Evolutionary conservation across 2,113 vertebrate species (phyloP), one percentile per base, ranked within the genome.

Genomic region (Ranitomeya variabilis): DNA sequence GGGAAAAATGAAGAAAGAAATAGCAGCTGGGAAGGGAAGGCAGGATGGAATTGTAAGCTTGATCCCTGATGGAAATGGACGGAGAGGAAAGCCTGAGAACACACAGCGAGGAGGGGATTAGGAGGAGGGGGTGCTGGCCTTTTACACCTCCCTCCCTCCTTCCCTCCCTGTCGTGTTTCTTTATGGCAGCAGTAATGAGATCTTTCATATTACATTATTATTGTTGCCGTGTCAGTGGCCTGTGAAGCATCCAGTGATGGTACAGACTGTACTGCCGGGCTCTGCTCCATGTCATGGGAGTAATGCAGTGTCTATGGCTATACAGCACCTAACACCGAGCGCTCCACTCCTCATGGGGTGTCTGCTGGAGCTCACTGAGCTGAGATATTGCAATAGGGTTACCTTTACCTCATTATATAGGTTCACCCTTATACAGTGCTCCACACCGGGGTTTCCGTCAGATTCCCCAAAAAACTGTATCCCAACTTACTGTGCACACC

Each of bases 81-180:
- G 57, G 74, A 79, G 81, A 84, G 81, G 45, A 21, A 82, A 81
- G 54, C 76, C 80, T 78, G 87, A 85, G 87, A 89, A 85, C 73
- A 89, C 79, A 89, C 71, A 77, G 82, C 51, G 80, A 89, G 87
- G 87, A 89, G 87, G 87, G 76, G 87, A 89, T 89, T 89, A 78
- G 37, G 67, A 79, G 82, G 87, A 88, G 87, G 87, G 76, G 60
- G n/a, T 14, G 51, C 73, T 12, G 10, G 57, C 23, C 51, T 21
- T 74, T 62, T 81, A 26, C 66, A 54, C 51, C 78, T 69, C 60
- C 77, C 77, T 78, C 55, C 64, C 64, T n/a, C 71, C 16, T 74
- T 74, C 37, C 71, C 31, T 74, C 71, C 73, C 86, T 87, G 57
- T 66, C 14, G 19, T 52, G 31, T 66, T 79, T 80, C 77, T 87